phyloP scores from a whole-genome alignment of 2,888 invertebrate species.

The Dastarcus helophoroides region DNA sequence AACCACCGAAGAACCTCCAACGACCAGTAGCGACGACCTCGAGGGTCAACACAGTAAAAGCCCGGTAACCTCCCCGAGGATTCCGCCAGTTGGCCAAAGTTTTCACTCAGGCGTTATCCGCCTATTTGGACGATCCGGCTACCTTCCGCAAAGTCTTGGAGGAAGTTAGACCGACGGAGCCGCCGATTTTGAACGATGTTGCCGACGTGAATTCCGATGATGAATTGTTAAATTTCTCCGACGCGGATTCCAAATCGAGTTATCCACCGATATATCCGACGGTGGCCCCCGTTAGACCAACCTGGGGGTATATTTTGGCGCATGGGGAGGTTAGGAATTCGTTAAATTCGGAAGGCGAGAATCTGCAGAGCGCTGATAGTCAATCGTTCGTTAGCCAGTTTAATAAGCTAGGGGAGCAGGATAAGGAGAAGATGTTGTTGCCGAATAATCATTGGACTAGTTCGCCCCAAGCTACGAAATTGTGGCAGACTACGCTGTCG shows the following conservation, averaged over 20 bases:
- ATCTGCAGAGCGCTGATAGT: conserved; percentile 56
- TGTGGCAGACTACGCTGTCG: conserved; percentile 57
- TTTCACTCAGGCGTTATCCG: conserved; percentile 71
- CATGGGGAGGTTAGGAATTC: conserved; percentile 25
- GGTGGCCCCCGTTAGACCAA: conserved; percentile 33
- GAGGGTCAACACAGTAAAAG: conserved; percentile 53
- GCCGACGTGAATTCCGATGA: conserved; percentile 42
- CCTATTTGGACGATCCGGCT: conserved; percentile 73
- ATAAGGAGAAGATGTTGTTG: conserved; percentile 14
- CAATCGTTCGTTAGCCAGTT: conserved; percentile 55
- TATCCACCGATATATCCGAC: conserved; percentile 32
- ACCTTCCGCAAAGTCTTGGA: conserved; percentile 65
- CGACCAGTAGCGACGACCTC: conserved; percentile 34
- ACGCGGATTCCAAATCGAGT: conserved; percentile 41
- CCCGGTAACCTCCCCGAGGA: conserved; percentile 50
- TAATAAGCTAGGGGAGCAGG: conserved; percentile 38
- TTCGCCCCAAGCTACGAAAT: conserved; percentile 40
- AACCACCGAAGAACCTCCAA: conserved; percentile 9
- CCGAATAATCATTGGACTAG: conserved; percentile 31
- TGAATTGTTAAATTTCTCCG: conserved; percentile 68
- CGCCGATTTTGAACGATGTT: conserved; percentile 39
- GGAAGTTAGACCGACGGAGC: conserved; percentile 69
- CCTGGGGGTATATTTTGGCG: conserved; percentile 32
- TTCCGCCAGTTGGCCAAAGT: conserved; percentile 72
- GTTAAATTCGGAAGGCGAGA: conserved; percentile 42